Evolutionary conservation across 1,140 invertebrate genomes (phyloP), one percentile per base, ranked within the genome.

Genomic region (Heliothis subflexa): DNA sequence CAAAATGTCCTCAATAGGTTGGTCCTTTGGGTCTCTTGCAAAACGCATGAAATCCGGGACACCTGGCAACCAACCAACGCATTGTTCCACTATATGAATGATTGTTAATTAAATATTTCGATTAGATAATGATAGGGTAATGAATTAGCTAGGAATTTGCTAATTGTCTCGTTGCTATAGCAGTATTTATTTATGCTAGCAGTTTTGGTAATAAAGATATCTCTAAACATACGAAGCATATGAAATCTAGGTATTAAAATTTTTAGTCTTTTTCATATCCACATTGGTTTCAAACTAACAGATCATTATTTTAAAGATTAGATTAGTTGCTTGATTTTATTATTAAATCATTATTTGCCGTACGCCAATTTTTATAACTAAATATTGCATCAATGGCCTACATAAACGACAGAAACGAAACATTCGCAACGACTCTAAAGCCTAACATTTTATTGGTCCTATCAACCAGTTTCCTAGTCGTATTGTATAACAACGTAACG

Each of bases 401-500:
- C 50, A 52, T 52, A n/a, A 52, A n/a, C 4, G n/a, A 10, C 9
- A 55, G 16, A 9, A 9, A 25, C 7, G 9, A 21, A 1, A 13
- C 9, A 57, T 13, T 2, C 16, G 25, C 55, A 28, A 16, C 16
- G 2, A 55, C 54, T 21, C 54, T 21, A 55, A 55, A 55, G 10
- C 16, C 25, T 1, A 3, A 28, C 4, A 59, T 11, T 13, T 59
- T 59, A 59, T 40, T 25, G 55, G 50, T 25, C 12, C 12, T 25
- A 25, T 25, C 0, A 25, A 59, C 12, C 16, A 13, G 13, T 33
- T 21, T 40, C 28, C 28, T 45, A n/a, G 28, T 45, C 40, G 10
- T 47, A 66, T 66, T 66, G 62, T 66, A 47, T 66, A 66, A 66
- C 62, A 47, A 21, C 12, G n/a, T 1, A 66, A 66, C 40, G 62